These are phyloP conservation scores for Tragopan temminckii DNA, from an alignment of 2,797 vertebrate species.

Conservation along the genomic window DNA sequence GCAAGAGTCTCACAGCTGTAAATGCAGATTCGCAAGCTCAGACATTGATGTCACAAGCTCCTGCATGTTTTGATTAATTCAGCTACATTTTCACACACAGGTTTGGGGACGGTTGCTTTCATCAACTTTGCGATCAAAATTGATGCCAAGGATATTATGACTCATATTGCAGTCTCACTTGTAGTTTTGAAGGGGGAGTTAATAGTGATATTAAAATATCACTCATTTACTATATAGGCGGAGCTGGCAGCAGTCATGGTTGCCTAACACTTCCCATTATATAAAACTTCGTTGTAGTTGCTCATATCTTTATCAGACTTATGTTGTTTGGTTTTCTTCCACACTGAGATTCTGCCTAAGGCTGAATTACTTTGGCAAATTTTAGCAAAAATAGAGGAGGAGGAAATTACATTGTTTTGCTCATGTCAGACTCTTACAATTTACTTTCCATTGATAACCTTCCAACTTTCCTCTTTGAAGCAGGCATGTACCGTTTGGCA, in stretches of 20 bases:
- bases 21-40: constrained; percentile 18
- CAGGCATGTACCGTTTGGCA: constrained; percentile 31
- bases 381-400: constrained; percentile 57
- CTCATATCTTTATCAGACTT: constrained; percentile 51
- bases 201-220: not conserved
- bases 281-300: constrained; percentile 49
- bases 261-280: constrained; percentile 44
- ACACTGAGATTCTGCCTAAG: constrained; percentile 25
- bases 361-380: constrained; percentile 67
- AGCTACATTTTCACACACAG: not conserved
- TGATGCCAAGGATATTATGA: constrained; percentile 41
- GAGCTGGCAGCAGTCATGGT: constrained; percentile 13
- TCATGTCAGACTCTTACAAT: constrained; percentile 47
- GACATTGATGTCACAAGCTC: constrained; percentile 18
- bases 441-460: constrained; percentile 59
- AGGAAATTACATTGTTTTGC: constrained; percentile 71
- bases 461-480: constrained; percentile 62
- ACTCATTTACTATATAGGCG: constrained; percentile 6
- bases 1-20: not conserved
- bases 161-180: not conserved
- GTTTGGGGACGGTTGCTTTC: constrained; percentile 25
- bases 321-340: constrained; percentile 53
- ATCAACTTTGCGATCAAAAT: constrained; percentile 32
- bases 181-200: not conserved
- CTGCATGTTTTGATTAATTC: constrained; percentile 46